phyloP scores from a whole-genome alignment of 2,113 vertebrate genomes.

The Psittacula cyanocephala region DNA sequence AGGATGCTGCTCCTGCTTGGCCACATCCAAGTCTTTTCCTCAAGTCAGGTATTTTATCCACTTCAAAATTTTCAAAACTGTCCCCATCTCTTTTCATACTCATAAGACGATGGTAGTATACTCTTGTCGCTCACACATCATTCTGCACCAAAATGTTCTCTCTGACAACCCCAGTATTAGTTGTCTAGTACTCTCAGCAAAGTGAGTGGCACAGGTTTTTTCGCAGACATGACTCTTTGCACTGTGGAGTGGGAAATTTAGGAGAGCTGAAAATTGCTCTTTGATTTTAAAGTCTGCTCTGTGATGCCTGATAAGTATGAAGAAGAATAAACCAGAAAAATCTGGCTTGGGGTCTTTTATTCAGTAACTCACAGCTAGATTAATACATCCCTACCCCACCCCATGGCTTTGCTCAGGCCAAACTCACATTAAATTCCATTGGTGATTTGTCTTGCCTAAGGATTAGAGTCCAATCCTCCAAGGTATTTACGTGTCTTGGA shows the following conservation, averaged over 20 bases:
- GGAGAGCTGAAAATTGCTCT: neutral
- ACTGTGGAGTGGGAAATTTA: neutral
- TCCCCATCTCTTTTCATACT: neutral
- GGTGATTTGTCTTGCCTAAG: constrained; percentile 27
- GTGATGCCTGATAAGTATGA: neutral
- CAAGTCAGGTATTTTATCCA: neutral
- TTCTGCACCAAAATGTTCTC: neutral
- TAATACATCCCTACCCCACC: neutral
- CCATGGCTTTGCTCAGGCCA: neutral
- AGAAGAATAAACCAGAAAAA: neutral
- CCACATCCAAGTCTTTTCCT: neutral
- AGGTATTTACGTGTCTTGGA: constrained; percentile 2
- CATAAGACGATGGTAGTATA: neutral
- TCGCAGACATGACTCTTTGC: neutral
- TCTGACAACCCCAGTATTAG: neutral
- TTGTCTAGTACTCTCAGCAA: neutral
- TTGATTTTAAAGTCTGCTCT: neutral
- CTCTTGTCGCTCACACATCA: neutral
- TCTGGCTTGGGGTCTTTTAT: neutral
- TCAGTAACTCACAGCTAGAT: neutral
- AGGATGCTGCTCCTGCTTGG: neutral
- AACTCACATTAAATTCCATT: constrained; percentile 3
- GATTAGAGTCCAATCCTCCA: constrained; percentile 17
- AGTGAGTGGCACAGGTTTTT: neutral
- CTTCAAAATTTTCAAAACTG: neutral